Conservation (phyloP, 2,888 invertebrate genomes). For the Pachycephus smyrnensis region DNA sequence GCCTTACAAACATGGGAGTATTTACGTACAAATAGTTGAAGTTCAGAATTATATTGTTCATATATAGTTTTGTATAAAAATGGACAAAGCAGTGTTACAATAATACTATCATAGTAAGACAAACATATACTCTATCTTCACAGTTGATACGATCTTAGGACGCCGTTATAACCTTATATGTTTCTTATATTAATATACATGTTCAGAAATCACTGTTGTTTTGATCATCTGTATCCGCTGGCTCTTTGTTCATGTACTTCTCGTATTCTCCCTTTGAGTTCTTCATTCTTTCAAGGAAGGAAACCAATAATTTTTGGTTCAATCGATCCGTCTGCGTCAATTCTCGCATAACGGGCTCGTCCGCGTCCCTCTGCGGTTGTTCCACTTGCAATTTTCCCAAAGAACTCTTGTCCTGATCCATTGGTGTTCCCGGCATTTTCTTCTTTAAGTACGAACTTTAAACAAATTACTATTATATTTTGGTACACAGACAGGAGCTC, state of each 20-base stretch:
- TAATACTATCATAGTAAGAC: neutral
- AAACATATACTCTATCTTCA: neutral
- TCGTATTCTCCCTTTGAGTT: slow-evolving; percentile 50
- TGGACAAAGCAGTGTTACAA: neutral
- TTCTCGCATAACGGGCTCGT: slow-evolving; percentile 61
- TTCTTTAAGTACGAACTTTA: neutral
- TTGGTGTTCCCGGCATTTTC: slow-evolving; percentile 59
- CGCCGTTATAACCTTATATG: neutral
- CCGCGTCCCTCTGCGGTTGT: slow-evolving; percentile 35
- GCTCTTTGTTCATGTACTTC: slow-evolving; percentile 45
- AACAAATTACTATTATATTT: neutral
- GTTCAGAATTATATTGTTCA: neutral
- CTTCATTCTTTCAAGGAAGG: slow-evolving; percentile 74
- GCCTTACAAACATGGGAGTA: neutral
- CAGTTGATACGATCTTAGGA: neutral
- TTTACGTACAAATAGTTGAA: neutral
- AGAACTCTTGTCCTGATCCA: slow-evolving; percentile 34
- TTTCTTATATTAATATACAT: neutral
- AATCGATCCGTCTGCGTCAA: slow-evolving; percentile 75
- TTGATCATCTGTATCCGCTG: slow-evolving; percentile 20
- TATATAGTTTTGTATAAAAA: neutral
- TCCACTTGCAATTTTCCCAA: slow-evolving; percentile 35
- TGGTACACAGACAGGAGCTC: neutral
- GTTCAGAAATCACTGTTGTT: neutral
- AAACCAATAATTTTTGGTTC: slow-evolving; percentile 75